Conservation (phyloP, 2,113 vertebrate species). For the Equus quagga region DNA sequence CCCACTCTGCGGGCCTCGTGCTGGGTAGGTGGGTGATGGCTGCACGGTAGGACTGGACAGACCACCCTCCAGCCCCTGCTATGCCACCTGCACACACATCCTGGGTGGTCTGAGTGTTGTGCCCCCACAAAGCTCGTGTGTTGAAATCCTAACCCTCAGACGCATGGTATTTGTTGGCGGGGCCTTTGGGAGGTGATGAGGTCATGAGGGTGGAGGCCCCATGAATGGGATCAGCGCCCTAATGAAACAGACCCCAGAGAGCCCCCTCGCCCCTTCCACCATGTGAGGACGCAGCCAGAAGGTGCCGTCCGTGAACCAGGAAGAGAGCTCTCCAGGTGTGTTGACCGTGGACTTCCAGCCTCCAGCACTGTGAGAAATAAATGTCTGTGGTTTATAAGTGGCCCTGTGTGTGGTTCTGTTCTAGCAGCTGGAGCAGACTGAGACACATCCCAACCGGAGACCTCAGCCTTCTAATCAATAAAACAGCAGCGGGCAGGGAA, state of each 20-base stretch:
- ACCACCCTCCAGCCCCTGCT: neutral
- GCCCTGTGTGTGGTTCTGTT: neutral
- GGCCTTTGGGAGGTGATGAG: neutral
- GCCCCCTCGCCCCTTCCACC: neutral
- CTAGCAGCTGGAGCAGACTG: neutral
- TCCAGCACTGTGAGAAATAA: neutral
- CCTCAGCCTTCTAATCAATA: neutral
- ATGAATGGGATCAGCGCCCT: neutral
- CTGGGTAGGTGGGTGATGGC: neutral
- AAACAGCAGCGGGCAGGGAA: neutral
- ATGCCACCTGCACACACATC: neutral
- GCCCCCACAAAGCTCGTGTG: no score
- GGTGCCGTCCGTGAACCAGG: neutral
- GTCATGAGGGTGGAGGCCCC: neutral
- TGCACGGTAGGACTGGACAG: neutral
- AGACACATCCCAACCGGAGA: neutral
- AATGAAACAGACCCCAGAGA: neutral
- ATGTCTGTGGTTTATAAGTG: neutral
- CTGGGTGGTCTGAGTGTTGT: neutral
- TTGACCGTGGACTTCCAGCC: neutral
- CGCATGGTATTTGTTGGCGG: neutral
- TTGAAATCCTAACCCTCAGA: neutral
- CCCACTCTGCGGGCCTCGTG: neutral
- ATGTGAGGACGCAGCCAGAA: neutral
- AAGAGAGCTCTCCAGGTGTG: neutral